A percentile compares a stretch with the other conserved stretches of the same genome.
Conservation (phyloP, 2,113 vertebrate species). For the Charadrius vociferus region DNA sequence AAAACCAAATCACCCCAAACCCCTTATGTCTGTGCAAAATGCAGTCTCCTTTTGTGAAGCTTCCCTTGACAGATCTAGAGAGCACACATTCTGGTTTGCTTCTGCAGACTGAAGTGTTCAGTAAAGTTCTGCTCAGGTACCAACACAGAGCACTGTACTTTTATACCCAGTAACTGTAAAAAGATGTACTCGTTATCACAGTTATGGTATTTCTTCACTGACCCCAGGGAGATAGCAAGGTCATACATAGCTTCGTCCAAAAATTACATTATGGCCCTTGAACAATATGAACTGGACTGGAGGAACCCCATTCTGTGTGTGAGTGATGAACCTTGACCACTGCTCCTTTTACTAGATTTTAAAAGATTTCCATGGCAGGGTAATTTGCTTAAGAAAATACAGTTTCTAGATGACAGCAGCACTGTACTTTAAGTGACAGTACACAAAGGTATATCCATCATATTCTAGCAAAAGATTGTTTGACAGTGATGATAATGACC, state of each 20-base stretch:
- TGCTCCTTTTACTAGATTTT: neutral
- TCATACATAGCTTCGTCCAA: neutral
- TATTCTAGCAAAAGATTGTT: neutral
- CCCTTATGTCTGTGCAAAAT: neutral
- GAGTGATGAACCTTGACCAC: neutral
- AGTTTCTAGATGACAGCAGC: neutral
- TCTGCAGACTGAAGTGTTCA: neutral
- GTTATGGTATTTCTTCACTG: neutral
- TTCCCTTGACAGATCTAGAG: neutral
- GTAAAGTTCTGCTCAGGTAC: neutral
- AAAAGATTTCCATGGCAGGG: neutral
- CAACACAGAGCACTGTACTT: neutral
- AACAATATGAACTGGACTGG: neutral
- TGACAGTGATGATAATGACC: neutral
- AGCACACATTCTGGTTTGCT: neutral
- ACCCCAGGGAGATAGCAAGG: neutral
- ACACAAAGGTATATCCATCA: neutral
- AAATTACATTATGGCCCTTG: neutral
- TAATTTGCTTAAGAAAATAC: neutral
- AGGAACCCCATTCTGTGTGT: neutral
- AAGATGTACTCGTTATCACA: neutral
- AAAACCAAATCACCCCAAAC: neutral
- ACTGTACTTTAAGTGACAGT: neutral
- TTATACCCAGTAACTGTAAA: neutral
- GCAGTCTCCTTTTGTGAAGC: neutral